Evolutionary conservation across 2,888 invertebrate species (phyloP), one percentile per base, ranked within the genome.

Genomic region (Gryllus longicercus): DNA sequence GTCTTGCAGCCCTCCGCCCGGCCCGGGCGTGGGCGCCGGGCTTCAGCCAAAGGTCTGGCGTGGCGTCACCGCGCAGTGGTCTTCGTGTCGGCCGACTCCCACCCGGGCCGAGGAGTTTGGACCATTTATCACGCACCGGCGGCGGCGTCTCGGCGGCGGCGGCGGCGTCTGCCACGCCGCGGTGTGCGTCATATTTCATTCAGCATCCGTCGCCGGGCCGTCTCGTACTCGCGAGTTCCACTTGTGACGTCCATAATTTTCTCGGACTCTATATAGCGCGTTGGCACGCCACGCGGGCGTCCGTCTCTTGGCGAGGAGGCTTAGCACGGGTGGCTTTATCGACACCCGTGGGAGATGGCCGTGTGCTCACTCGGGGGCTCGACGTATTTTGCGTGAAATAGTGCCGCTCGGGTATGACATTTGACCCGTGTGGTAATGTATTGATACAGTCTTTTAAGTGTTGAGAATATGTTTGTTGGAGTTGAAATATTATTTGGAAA

Each of bases 241-340:
- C 63, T 63, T 63, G 63, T 63, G 63, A 63, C 63, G n/a, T 63
- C 63, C 63, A 63, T 63, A 63, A 63, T 63, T 63, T 63, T 63
- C 63, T 63, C 63, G 63, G 63, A 63, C 63, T 63, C 63, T 63
- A 11, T 63, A 63, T 63, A 63, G 63, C 63, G 63, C 63, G 63
- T 63, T 63, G 63, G 63, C 63, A 63, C 63, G 63, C 63, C 63
- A 63, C 63, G 63, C 63, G 16, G 63, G 63, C 63, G 63, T 14
- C 63, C 63, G 63, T 18, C 16, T 63, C 16, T 10, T 11, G 12
- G 63, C 5, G 63, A 8, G 63, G 63, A 63, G 63, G 14, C 63
- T 63, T 14, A 38, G 38, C 38, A 38, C 8, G 38, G 8, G 38
- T 38, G 8, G 5, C 38, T 38, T 38, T 38, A 38, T 38, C 38